These are phyloP conservation scores for Arvicanthis niloticus DNA, from an alignment of 2,113 vertebrate species.

Conservation along the genomic window DNA sequence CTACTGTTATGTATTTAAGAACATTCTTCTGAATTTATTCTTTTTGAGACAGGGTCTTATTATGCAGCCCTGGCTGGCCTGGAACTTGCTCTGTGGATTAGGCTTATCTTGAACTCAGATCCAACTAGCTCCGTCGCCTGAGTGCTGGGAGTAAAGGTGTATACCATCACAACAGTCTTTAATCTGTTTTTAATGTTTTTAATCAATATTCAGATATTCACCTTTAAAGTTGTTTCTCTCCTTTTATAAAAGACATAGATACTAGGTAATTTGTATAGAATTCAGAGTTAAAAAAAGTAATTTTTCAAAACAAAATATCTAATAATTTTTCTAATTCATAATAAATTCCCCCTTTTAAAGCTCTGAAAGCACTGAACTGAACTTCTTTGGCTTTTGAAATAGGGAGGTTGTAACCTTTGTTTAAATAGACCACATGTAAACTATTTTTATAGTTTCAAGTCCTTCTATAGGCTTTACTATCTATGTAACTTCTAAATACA, in stretches of 20 bases:
- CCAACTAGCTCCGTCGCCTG: neutral
- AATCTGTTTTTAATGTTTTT: neutral
- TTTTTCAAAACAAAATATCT: slow-evolving; percentile 48
- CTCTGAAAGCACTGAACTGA: slow-evolving; percentile 30
- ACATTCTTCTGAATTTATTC: neutral
- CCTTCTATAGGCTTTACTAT: neutral
- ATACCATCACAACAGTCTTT: neutral
- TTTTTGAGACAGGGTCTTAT: neutral
- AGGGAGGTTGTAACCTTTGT: slow-evolving; percentile 29
- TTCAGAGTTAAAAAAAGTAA: slow-evolving; percentile 28
- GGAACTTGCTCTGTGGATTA: neutral
- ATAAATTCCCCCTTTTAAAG: slow-evolving; percentile 30
- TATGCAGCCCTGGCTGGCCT: neutral
- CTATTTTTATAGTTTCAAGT: slow-evolving; percentile 55
- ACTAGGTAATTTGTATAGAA: slow-evolving; percentile 28
- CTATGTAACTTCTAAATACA: slow-evolving; percentile 36
- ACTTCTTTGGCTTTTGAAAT: slow-evolving; percentile 61
- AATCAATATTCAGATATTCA: slow-evolving; percentile 12
- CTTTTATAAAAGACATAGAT: neutral
- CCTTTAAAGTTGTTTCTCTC: slow-evolving; percentile 27
- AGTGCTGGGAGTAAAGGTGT: neutral
- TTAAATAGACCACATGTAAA: slow-evolving; percentile 19
- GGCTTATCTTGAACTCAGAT: neutral
- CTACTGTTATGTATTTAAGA: slow-evolving; percentile 8
- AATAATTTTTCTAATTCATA: slow-evolving; percentile 45